A percentile compares a stretch with the other conserved stretches of the same genome.
Evolutionary conservation across 2,888 invertebrate species (phyloP).

Genomic region (Penaeus monodon): DNA sequence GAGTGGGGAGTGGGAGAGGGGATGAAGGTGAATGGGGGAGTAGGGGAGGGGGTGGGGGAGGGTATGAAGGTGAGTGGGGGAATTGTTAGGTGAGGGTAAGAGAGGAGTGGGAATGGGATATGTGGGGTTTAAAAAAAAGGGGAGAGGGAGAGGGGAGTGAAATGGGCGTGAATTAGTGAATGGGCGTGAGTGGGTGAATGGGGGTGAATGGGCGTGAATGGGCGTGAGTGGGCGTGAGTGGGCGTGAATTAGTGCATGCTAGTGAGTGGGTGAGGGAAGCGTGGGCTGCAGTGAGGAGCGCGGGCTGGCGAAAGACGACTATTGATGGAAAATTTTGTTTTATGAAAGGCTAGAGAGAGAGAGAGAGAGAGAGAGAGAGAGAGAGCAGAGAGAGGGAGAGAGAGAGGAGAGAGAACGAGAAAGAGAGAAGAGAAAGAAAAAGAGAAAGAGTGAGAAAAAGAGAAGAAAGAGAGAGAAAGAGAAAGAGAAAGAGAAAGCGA

Average conservation of each 20-base stretch:
- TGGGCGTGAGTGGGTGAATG: too few relatives aligned
- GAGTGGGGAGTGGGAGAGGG: too few relatives aligned
- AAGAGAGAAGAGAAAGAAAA: too few relatives aligned
- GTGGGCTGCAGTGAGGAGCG: too few relatives aligned
- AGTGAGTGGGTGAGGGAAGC: too few relatives aligned
- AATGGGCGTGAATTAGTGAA: too few relatives aligned
- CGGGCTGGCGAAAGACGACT: too few relatives aligned
- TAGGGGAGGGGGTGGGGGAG: not conserved
- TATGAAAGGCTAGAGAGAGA: too few relatives aligned
- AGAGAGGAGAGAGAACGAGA: constrained; percentile 1
- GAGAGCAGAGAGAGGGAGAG: not conserved
- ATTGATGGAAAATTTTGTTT: too few relatives aligned
- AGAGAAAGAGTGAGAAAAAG: not conserved
- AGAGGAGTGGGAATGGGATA: not conserved
- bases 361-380: not conserved
- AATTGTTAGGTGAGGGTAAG: not conserved
- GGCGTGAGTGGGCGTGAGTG: constrained; percentile 10
- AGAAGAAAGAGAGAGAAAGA: constrained; percentile 15
- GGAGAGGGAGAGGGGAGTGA: too few relatives aligned
- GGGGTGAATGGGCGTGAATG: too few relatives aligned
- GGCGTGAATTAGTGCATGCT: not conserved
- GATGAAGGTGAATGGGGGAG: too few relatives aligned
- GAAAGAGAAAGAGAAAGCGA: constrained; percentile 26
- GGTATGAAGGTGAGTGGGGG: not conserved
- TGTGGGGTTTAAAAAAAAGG: not conserved